These are phyloP conservation scores for Aurelia sp. DNA, from an alignment of 30 jellyfish, hydroid and myxozoan species.

Conservation along the genomic window DNA sequence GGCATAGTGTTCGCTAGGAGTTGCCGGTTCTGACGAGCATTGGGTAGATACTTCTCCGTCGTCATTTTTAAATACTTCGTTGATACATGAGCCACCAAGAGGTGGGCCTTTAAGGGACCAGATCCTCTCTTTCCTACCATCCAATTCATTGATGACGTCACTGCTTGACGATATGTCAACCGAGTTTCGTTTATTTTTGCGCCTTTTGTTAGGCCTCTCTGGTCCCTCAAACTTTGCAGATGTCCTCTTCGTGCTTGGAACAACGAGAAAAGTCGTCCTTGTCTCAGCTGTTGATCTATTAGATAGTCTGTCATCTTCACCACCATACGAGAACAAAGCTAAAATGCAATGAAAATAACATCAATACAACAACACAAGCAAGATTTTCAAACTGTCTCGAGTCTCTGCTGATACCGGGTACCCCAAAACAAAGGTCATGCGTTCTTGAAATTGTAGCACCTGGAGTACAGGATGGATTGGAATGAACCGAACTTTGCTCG, in stretches of 20 bases:
- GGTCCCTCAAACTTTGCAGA: neutral
- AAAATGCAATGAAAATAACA: neutral
- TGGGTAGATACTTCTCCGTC: too few species aligned
- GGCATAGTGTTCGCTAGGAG: too few species aligned
- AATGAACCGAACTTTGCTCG: neutral
- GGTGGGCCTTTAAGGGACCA: too few species aligned
- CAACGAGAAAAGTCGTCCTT: conserved; percentile 40
- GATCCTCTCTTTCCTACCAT: too few species aligned
- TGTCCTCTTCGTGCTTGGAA: conserved; percentile 8
- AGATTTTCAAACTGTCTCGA: neutral
- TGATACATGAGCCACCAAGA: too few species aligned
- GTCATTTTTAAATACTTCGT: too few species aligned
- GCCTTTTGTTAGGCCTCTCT: conserved; percentile 22
- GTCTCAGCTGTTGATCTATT: conserved; percentile 19
- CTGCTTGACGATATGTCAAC: conserved; percentile 15
- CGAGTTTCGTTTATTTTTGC: conserved; percentile 42
- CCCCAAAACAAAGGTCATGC: too few species aligned
- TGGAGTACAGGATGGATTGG: neutral
- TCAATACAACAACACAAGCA: too few species aligned
- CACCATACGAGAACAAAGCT: conserved; percentile 40
- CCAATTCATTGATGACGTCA: too few species aligned
- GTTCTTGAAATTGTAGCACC: neutral
- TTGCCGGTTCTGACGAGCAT: too few species aligned
- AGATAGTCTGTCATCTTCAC: conserved; percentile 18
- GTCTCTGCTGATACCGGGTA: too few species aligned